Base-by-base conservation (phyloP, 2,113 vertebrate species). In the Saccopteryx leptura region DNA sequence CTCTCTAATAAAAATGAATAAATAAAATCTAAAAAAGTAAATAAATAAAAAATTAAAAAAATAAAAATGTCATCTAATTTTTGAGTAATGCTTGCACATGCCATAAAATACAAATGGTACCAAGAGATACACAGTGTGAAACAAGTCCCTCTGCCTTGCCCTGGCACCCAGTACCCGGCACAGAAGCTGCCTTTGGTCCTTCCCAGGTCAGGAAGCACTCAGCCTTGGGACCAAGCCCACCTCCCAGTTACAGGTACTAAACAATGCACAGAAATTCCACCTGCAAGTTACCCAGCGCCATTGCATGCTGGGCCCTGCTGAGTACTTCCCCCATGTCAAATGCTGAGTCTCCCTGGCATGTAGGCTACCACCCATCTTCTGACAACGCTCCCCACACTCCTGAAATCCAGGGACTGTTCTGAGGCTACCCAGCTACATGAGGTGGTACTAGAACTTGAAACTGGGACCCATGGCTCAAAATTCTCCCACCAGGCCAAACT, bases 271-370 rank as follows among this genome's bases (percentile, higher is more conserved):
- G 10, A 46, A 65, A 33, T n/a, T 26, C 19, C 0, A 0, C 7
- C 28, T 46, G 6, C 15, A 8, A 56, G 12, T 31, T 15, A 19
- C 39, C n/a, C 24, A 33, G 52, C 0, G 5, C 54, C 21, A 24
- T 14, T 54, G 23, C 48, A 28, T 0, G 6, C 48, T 31, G 14
- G n/a, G 23, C 60, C 4, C 24, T 1, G 11, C 31, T 2, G 33
- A 56, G 33, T 3, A 9, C 39, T 33, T 24, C 74, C 78, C 12
- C 10, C 21, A 1, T 0, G 10, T 5, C 56, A 31, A 8, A 50
- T 1, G 0, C 15, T 7, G 10, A 13, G 2, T 19, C n/a, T 11
- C 75, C n/a, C 48, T 2, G 1, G 5, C 23, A 33, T 11, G 4
- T 8, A 65, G 17, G 33, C 10, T 13, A 26, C 23, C 14, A 9